These are phyloP conservation scores for Chiloscyllium plagiosum DNA, from an alignment of 2,113 vertebrate genomes.

Conservation along the genomic window DNA sequence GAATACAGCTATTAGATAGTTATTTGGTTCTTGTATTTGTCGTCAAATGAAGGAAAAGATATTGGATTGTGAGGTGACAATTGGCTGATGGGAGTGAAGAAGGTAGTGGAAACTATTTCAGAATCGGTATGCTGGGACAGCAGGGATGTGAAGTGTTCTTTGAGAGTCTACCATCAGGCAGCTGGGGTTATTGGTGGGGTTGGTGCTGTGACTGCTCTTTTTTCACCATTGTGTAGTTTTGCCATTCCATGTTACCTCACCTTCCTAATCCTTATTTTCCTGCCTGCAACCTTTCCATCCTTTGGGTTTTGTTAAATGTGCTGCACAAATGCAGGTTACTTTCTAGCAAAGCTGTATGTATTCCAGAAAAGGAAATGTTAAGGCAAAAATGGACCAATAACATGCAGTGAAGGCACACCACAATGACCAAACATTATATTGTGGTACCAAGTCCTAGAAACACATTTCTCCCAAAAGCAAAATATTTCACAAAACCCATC, in stretches of 20 bases:
- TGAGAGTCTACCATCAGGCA: neutral
- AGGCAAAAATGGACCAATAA: neutral
- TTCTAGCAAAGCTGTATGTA: neutral
- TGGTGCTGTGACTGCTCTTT: neutral
- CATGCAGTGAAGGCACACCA: neutral
- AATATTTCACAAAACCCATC: neutral
- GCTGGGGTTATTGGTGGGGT: neutral
- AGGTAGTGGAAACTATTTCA: neutral
- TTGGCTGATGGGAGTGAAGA: neutral
- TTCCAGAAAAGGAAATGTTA: neutral
- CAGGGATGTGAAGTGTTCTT: neutral
- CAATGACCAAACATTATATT: neutral
- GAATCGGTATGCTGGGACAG: neutral
- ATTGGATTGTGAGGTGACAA: neutral
- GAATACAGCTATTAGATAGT: neutral
- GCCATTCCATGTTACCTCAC: neutral
- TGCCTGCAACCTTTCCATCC: neutral
- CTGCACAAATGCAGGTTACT: neutral
- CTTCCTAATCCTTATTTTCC: neutral
- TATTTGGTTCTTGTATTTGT: neutral
- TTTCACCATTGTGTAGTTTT: neutral
- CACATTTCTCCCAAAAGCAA: neutral
- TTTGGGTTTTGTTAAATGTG: neutral
- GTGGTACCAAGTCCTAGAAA: neutral
- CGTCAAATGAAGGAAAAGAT: neutral